Percentiles rank a stretch among this genome's conserved stretches.
Conservation (phyloP, 2,888 invertebrate genomes). For the Machimus atricapillus region DNA sequence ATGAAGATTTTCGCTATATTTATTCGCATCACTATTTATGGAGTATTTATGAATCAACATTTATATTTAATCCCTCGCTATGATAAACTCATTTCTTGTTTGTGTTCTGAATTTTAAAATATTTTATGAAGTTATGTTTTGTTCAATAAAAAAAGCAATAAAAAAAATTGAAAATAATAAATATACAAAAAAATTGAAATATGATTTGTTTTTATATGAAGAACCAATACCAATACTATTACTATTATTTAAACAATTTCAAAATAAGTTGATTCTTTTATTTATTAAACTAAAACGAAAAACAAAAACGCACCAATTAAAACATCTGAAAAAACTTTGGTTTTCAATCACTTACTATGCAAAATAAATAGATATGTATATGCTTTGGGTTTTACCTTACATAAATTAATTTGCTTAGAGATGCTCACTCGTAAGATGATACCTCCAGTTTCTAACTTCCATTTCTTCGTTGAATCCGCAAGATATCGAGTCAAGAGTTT, state of each 20-base stretch:
- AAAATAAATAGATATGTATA: not conserved
- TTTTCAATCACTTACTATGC: not conserved
- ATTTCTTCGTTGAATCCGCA: constrained; percentile 45
- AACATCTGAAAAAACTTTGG: constrained; percentile 7
- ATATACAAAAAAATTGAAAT: not conserved
- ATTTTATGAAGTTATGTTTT: constrained; percentile 14
- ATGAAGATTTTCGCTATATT: not conserved
- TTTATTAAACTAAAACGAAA: not conserved
- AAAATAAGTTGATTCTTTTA: not conserved
- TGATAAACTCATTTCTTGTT: not conserved
- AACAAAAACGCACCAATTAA: not conserved
- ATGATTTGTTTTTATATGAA: not conserved
- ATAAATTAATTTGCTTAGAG: constrained; percentile 50
- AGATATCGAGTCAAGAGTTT: constrained; percentile 45
- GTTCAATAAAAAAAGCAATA: not conserved
- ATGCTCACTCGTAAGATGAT: constrained; percentile 62
- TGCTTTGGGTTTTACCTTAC: not conserved
- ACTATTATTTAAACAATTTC: not conserved
- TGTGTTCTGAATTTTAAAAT: not conserved
- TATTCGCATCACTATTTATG: constrained; percentile 3
- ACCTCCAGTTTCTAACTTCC: constrained; percentile 62
- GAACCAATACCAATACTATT: not conserved
- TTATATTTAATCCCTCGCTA: not conserved
- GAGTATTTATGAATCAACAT: not conserved
- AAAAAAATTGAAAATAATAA: not conserved